A percentile compares a stretch with the other conserved stretches of the same genome.
Evolutionary conservation across 2,797 vertebrate species (phyloP).

Genomic region (Petrocephalus schoutedeni): DNA sequence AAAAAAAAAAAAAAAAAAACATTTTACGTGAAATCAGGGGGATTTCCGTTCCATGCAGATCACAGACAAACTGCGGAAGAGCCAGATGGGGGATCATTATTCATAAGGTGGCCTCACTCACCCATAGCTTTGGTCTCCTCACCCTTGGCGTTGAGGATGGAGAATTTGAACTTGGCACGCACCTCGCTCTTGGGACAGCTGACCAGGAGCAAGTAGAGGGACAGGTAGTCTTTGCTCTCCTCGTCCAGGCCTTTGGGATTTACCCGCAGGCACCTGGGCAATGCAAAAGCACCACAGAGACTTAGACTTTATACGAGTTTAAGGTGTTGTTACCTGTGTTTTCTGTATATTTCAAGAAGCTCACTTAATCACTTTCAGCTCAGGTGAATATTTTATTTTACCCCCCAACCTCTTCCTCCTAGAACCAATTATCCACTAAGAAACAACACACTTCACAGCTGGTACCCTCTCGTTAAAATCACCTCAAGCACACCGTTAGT

Average conservation of each 20-base stretch:
- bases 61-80: not conserved
- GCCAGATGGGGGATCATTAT: not conserved
- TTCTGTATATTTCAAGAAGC: not conserved
- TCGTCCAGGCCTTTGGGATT: conserved; percentile 94
- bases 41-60: not conserved
- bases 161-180: conserved; percentile 98
- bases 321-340: not conserved
- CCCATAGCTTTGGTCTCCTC: conserved; percentile 99
- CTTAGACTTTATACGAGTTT: not conserved
- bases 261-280: conserved; percentile 85
- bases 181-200: conserved; percentile 98
- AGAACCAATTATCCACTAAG: conserved; percentile 8
- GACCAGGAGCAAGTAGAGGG: conserved; percentile 93
- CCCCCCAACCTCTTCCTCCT: not conserved
- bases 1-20: not conserved
- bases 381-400: not conserved
- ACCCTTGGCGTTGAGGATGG: conserved; percentile 96
- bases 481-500: not conserved
- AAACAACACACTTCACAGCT: not conserved
- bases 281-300: not conserved
- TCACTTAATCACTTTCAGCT: not conserved
- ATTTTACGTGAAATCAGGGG: not conserved
- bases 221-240: conserved; percentile 97
- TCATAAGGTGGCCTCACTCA: conserved; percentile 49
- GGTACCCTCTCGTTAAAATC: not conserved